These are phyloP conservation scores for Excalfactoria chinensis DNA, from an alignment of 2,113 vertebrate species.

Conservation along the genomic window DNA sequence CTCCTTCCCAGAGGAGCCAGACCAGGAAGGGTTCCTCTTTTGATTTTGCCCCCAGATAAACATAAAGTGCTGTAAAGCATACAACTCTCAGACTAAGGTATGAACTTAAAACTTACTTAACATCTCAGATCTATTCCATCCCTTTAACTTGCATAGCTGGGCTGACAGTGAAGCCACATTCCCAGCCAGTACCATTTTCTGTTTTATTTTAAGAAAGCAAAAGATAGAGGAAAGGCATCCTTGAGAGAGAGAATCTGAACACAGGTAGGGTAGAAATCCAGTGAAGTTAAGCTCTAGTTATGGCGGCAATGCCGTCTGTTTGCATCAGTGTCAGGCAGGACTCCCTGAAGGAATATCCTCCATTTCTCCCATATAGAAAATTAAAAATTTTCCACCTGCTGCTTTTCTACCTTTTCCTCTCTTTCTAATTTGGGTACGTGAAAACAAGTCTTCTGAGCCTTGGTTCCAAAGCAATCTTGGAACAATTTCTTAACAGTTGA, in stretches of 20 bases:
- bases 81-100: not conserved
- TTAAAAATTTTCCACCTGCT: not conserved
- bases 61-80: not conserved
- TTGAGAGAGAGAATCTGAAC: not conserved
- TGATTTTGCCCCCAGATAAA: not conserved
- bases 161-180: not conserved
- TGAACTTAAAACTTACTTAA: not conserved
- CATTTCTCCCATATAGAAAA: accelerated
- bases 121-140: not conserved
- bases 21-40: not conserved
- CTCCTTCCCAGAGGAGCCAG: not conserved
- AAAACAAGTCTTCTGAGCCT: not conserved
- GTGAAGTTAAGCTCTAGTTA: not conserved
- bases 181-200: not conserved
- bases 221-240: not conserved
- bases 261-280: accelerated
- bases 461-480: not conserved
- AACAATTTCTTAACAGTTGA: not conserved
- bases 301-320: not conserved
- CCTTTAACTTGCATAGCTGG: not conserved
- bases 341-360: not conserved
- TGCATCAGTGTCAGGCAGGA: not conserved
- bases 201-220: not conserved
- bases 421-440: not conserved
- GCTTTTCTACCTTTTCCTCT: not conserved